Percentiles rank a stretch among this genome's conserved stretches.
These are phyloP conservation scores for Sorex araneus DNA, from an alignment of 2,113 vertebrate species.

Conservation along the genomic window DNA sequence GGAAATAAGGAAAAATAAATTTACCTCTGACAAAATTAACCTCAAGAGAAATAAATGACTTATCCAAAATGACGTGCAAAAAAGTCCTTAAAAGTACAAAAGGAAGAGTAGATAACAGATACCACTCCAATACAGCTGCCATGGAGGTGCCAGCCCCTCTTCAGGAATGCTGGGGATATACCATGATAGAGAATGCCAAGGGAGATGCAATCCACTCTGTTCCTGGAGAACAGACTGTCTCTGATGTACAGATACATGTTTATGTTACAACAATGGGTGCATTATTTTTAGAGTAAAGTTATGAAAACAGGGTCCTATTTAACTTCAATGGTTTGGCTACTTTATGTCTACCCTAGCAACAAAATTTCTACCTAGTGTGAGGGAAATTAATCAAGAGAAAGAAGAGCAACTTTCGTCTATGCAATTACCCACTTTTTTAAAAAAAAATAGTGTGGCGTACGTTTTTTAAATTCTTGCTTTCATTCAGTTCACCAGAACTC, in stretches of 20 bases:
- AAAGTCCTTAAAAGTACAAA: slow-evolving; percentile 42
- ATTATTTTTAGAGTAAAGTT: slow-evolving; percentile 4
- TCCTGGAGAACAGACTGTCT: not conserved
- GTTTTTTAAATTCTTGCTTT: slow-evolving; percentile 42
- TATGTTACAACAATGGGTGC: not conserved
- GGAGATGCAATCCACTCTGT: not conserved
- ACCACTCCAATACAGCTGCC: too few species aligned
- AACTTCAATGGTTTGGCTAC: slow-evolving; percentile 15
- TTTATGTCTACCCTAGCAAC: not conserved
- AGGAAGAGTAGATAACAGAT: not conserved
- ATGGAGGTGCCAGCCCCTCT: not conserved
- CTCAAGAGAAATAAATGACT: slow-evolving; percentile 58
- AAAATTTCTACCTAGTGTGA: slow-evolving; percentile 30
- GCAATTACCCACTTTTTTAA: not conserved
- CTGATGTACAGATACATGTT: too few species aligned
- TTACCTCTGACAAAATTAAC: slow-evolving; percentile 45
- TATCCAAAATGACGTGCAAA: slow-evolving; percentile 55
- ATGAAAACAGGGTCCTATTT: slow-evolving; percentile 33
- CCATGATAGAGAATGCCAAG: not conserved
- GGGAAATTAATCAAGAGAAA: not conserved
- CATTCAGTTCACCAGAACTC: slow-evolving; percentile 27
- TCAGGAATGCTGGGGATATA: not conserved
- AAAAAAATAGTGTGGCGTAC: not conserved
- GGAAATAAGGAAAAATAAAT: slow-evolving; percentile 49
- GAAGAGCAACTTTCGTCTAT: not conserved